phyloP scores from a whole-genome alignment of 2,113 vertebrate genomes.

The Ariopsis seemanni region DNA sequence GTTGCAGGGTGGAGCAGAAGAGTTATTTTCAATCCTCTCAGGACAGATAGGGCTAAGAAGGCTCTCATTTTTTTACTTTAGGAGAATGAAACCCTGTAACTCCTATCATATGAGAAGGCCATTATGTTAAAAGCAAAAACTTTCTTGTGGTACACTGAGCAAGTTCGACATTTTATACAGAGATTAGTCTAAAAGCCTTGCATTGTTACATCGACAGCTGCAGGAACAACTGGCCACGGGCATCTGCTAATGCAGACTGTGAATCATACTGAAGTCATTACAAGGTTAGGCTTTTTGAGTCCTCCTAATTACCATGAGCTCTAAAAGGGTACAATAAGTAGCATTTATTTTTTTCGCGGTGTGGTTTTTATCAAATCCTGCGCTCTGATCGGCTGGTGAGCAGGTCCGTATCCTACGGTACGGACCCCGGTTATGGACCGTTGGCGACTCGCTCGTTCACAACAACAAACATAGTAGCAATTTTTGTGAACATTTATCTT shows the following conservation, averaged over 20 bases:
- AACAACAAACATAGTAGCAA: no score
- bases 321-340: not conserved
- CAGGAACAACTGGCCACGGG: slow-evolving; percentile 20
- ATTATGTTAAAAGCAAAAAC: not conserved
- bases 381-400: no score
- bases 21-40: slow-evolving; percentile 44
- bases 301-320: not conserved
- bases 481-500: no score
- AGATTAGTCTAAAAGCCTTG: slow-evolving; percentile 2
- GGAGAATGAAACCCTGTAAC: slow-evolving; percentile 23
- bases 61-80: slow-evolving; percentile 11
- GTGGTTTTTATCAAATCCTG: no score
- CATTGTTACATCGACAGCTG: slow-evolving; percentile 20
- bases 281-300: not conserved
- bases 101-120: slow-evolving; percentile 1
- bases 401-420: no score
- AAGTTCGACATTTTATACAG: not conserved
- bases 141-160: not conserved
- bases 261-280: not conserved
- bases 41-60: slow-evolving; percentile 14
- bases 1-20: slow-evolving; percentile 24
- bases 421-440: no score
- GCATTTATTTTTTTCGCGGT: not conserved
- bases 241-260: slow-evolving; percentile 7
- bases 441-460: no score